Evolutionary conservation across 2,888 invertebrate genomes (phyloP).

Genomic region (Tridacna crocea): DNA sequence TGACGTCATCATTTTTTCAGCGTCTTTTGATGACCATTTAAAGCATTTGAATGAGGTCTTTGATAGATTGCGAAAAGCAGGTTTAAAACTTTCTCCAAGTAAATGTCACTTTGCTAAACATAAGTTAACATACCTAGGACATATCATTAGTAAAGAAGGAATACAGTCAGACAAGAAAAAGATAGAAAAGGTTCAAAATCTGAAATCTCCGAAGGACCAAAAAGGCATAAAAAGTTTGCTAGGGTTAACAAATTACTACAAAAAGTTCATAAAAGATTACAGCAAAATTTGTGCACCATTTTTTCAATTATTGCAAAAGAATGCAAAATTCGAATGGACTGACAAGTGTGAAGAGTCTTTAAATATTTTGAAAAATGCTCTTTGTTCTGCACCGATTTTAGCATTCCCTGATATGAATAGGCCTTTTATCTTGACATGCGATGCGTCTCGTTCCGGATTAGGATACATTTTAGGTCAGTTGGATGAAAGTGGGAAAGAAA

Average conservation of each 20-base stretch:
- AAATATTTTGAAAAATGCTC: slow-evolving; percentile 40
- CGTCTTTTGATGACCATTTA: slow-evolving; percentile 50
- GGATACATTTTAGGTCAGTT: slow-evolving; percentile 58
- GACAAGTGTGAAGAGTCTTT: slow-evolving; percentile 54
- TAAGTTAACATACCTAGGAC: slow-evolving; percentile 57
- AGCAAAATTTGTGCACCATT: slow-evolving; percentile 53
- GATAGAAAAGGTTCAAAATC: slow-evolving; percentile 47
- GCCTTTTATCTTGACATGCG: slow-evolving; percentile 53
- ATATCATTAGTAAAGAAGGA: slow-evolving; percentile 51
- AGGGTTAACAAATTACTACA: slow-evolving; percentile 62
- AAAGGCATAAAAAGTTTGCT: slow-evolving; percentile 57
- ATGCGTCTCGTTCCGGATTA: slow-evolving; percentile 53
- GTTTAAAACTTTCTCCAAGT: slow-evolving; percentile 56
- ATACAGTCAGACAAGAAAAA: slow-evolving; percentile 46
- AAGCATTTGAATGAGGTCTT: slow-evolving; percentile 54
- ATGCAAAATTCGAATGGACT: slow-evolving; percentile 33
- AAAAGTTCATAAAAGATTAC: slow-evolving; percentile 53
- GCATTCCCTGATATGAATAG: slow-evolving; percentile 55
- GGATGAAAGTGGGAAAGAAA: slow-evolving; percentile 49
- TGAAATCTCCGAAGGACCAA: slow-evolving; percentile 44
- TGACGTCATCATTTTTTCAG: slow-evolving; percentile 57
- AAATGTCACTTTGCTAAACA: slow-evolving; percentile 35
- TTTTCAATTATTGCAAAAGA: slow-evolving; percentile 36
- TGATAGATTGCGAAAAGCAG: slow-evolving; percentile 44
- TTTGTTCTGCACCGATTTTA: slow-evolving; percentile 52